Evolutionary conservation across 2,888 invertebrate species (phyloP).

Genomic region (Celastrina argiolus): DNA sequence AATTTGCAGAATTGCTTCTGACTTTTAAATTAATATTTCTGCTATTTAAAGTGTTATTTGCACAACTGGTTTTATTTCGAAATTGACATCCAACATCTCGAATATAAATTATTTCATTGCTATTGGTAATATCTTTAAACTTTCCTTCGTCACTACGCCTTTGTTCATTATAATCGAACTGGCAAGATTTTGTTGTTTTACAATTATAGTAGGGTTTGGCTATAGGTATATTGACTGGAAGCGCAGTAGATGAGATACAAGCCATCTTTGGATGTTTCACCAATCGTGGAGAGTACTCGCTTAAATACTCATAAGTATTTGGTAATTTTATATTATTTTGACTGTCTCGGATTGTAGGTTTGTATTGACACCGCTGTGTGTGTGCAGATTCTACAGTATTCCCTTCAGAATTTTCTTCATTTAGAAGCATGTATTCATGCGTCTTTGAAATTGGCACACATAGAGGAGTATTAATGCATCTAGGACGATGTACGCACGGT

Average conservation of each 20-base stretch:
- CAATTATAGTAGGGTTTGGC: conserved; percentile 38
- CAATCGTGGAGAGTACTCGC: conserved; percentile 40
- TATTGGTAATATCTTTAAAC: conserved; percentile 29
- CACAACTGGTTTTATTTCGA: conserved; percentile 43
- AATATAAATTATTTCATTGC: conserved; percentile 55
- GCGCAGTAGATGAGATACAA: conserved; percentile 36
- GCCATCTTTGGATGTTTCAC: conserved; percentile 42
- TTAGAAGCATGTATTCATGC: conserved; percentile 44
- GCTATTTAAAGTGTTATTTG: conserved; percentile 42
- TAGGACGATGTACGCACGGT: conserved; percentile 62
- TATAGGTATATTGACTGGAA: conserved; percentile 38
- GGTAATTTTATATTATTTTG: conserved; percentile 43
- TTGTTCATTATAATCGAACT: conserved; percentile 45
- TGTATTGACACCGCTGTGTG: conserved; percentile 43
- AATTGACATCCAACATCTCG: conserved; percentile 70
- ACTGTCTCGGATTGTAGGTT: conserved; percentile 42
- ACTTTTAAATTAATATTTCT: background rate
- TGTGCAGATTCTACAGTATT: conserved; percentile 42
- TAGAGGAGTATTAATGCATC: conserved; percentile 63
- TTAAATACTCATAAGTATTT: conserved; percentile 44
- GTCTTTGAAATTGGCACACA: conserved; percentile 58
- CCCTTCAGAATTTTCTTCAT: conserved; percentile 40
- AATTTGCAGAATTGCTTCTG: background rate
- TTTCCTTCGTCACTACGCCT: conserved; percentile 32
- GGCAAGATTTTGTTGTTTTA: conserved; percentile 58